phyloP scores from a whole-genome alignment of 2,888 invertebrate species.

The Pachycephus smyrnensis region DNA sequence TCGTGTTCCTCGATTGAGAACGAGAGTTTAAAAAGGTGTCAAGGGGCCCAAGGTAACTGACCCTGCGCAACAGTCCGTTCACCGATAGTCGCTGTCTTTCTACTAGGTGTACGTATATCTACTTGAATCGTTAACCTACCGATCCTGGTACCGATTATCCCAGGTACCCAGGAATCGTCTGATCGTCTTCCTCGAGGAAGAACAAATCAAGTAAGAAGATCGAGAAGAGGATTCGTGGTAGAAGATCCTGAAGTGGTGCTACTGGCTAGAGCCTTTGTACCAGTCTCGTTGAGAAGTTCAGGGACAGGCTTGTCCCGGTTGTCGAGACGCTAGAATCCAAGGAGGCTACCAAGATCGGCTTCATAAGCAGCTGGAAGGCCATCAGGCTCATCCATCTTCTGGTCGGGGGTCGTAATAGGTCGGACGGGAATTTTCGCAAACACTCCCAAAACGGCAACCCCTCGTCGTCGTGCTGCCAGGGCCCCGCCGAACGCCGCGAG shows the following conservation, averaged over 20 bases:
- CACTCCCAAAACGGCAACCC: slow-evolving; percentile 67
- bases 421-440: slow-evolving; percentile 61
- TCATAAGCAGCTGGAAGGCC: slow-evolving; percentile 54
- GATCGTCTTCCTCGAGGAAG: background rate
- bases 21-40: background rate
- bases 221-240: background rate
- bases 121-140: background rate
- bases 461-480: slow-evolving; percentile 65
- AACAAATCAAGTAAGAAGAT: background rate
- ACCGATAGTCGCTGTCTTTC: background rate
- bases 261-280: background rate
- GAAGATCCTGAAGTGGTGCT: background rate
- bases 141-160: background rate
- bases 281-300: background rate
- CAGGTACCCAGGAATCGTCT: background rate
- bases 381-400: slow-evolving; percentile 56
- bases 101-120: background rate
- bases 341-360: slow-evolving; percentile 55
- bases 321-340: background rate
- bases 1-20: background rate
- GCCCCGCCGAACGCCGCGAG: slow-evolving; percentile 65
- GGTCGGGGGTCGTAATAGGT: slow-evolving; percentile 59
- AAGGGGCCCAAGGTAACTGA: slow-evolving; percentile 55
- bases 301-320: background rate
- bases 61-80: slow-evolving; percentile 61